These are phyloP conservation scores for Helarctos malayanus DNA, from an alignment of 2,797 vertebrate species.

Conservation along the genomic window DNA sequence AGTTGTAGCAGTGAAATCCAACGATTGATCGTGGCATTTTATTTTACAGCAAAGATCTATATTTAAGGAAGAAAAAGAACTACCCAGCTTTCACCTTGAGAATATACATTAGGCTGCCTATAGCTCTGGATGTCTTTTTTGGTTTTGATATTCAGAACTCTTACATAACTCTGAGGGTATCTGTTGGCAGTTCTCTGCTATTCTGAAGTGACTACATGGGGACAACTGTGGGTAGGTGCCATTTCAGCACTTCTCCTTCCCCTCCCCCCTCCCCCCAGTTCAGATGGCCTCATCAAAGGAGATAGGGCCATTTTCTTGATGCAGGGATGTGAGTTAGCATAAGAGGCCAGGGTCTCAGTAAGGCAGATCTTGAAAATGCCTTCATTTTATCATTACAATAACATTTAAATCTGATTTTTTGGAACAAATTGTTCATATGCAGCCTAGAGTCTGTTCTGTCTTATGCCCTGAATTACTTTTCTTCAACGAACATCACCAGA, in stretches of 20 bases:
- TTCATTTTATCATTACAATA: not conserved
- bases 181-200: not conserved
- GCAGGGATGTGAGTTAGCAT: not conserved
- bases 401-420: constrained; percentile 26
- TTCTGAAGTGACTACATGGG: not conserved
- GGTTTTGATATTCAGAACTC: not conserved
- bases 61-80: not conserved
- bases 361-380: not conserved
- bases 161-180: not conserved
- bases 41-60: not conserved
- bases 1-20: not conserved
- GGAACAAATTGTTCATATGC: constrained; percentile 8
- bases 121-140: not conserved
- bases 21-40: not conserved
- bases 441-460: constrained; percentile 29
- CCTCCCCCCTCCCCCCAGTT: rapidly evolving
- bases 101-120: not conserved
- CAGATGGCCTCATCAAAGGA: not conserved
- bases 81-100: not conserved
- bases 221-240: not conserved
- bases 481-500: not conserved
- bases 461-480: constrained; percentile 12
- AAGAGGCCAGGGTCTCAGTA: not conserved
- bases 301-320: not conserved
- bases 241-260: not conserved